phyloP scores from a whole-genome alignment of 2,797 vertebrate genomes.

The Hypotaenidia okinawae region DNA sequence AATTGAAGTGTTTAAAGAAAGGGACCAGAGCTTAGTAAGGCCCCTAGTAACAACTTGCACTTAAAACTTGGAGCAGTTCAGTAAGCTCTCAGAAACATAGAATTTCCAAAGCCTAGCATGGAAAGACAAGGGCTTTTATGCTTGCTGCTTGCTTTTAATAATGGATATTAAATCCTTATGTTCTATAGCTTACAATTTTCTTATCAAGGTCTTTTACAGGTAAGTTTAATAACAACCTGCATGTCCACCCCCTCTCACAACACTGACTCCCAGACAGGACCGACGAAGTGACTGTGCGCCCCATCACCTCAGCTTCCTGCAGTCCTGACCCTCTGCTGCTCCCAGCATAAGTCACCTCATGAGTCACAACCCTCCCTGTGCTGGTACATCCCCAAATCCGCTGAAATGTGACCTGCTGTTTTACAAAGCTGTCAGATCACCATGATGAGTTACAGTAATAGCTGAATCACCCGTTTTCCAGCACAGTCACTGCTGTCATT shows the following conservation, averaged over 20 bases:
- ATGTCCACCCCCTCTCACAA: not conserved
- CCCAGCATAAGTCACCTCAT: not conserved
- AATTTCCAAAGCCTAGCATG: not conserved
- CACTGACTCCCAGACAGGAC: not conserved
- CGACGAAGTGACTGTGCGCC: not conserved
- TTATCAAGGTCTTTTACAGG: not conserved
- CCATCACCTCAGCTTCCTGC: not conserved
- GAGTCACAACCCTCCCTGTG: not conserved
- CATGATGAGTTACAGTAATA: not conserved
- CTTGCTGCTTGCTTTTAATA: not conserved
- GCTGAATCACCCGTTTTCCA: constrained; percentile 18
- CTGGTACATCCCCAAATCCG: not conserved
- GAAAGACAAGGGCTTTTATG: not conserved
- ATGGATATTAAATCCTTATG: not conserved
- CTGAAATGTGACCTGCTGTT: not conserved
- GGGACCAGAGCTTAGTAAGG: not conserved
- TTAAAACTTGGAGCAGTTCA: not conserved
- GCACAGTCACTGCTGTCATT: not conserved
- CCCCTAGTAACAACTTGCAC: not conserved
- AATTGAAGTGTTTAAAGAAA: not conserved
- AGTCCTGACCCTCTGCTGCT: not conserved
- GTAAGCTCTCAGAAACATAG: not conserved
- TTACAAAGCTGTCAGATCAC: not conserved
- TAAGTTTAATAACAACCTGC: not conserved
- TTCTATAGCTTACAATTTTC: not conserved